Conservation (phyloP, 2,888 invertebrate species). For the Metallyticus violacea region DNA sequence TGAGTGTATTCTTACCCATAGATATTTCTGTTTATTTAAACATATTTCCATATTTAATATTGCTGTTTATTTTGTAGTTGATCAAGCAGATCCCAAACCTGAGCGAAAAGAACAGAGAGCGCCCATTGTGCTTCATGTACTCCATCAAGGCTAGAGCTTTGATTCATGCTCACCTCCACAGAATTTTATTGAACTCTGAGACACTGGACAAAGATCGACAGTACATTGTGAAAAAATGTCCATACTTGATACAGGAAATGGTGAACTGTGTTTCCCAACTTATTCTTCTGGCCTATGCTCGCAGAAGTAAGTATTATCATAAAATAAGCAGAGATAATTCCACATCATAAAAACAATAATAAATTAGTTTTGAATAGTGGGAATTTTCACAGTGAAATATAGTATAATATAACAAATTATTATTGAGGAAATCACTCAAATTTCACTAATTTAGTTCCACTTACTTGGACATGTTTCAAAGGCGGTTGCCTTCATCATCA, state of each 20-base stretch:
- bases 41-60: too few relatives aligned
- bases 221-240: conserved; percentile 84
- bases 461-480: too few relatives aligned
- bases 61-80: conserved; percentile 68
- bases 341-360: too few relatives aligned
- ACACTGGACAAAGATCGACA: conserved; percentile 83
- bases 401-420: too few relatives aligned
- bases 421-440: too few relatives aligned
- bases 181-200: conserved; percentile 71
- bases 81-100: conserved; percentile 88
- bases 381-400: too few relatives aligned
- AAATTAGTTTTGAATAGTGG: too few relatives aligned
- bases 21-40: too few relatives aligned
- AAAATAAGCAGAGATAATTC: too few relatives aligned
- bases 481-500: too few relatives aligned
- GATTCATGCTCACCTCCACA: conserved; percentile 92
- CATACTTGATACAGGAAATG: conserved; percentile 96
- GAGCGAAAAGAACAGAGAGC: conserved; percentile 94
- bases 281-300: conserved; percentile 84
- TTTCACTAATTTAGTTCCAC: too few relatives aligned
- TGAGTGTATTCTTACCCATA: too few relatives aligned
- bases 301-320: conserved; percentile 67
- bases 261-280: conserved; percentile 93
- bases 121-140: conserved; percentile 87
- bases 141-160: conserved; percentile 90